Evolutionary conservation across 2,888 invertebrate species (phyloP), one percentile per base, ranked within the genome.

Genomic region (Epsilonema sp.): DNA sequence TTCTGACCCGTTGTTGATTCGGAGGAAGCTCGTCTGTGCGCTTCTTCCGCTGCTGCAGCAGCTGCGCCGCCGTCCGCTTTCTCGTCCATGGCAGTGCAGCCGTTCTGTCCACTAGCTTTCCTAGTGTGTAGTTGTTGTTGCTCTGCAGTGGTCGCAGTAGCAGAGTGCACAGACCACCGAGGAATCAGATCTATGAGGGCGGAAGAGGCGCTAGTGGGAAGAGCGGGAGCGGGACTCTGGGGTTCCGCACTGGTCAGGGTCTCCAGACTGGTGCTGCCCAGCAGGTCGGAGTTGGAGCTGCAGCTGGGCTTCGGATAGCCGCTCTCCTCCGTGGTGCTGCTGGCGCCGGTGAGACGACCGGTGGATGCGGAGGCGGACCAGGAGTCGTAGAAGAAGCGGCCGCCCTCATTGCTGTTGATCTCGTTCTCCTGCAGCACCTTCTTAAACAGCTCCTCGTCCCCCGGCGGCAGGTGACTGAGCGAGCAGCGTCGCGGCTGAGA

Each of bases 391-490:
- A 20, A 26, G 44, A 11, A 45, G 26, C 3, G 3, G 38, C 53
- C 49, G 37, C 51, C 45, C 39, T 55, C 42, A 47, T 53, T 56
- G 37, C 49, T 47, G 48, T 56, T 57, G 46, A 57, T 53, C 49
- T 56, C 58, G 50, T 60, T 61, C 20, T 60, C 60, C 47, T 59
- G 60, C 23, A 62, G 51, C 16, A 62, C 52, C 45, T 60, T 61
- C 20, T 55, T 54, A 58, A 61, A 60, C 47, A 61, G 58, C 16
- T 56, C 56, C 31, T 61, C 61, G 37, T 59, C 61, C 25, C 46
- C 46, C 11, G 44, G 19, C 22, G 48, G 50, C 2, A 50, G 31
- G 2, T 26, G 38, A 13, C 48, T 49, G 37, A 50, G 24, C 8
- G 50, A 50, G 36, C 50, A 50, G 20, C 45, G 45, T 3, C 38